Evolutionary conservation across 2,888 invertebrate species (phyloP), one percentile per base, ranked within the genome.

Genomic region (Blastobasis adustella): DNA sequence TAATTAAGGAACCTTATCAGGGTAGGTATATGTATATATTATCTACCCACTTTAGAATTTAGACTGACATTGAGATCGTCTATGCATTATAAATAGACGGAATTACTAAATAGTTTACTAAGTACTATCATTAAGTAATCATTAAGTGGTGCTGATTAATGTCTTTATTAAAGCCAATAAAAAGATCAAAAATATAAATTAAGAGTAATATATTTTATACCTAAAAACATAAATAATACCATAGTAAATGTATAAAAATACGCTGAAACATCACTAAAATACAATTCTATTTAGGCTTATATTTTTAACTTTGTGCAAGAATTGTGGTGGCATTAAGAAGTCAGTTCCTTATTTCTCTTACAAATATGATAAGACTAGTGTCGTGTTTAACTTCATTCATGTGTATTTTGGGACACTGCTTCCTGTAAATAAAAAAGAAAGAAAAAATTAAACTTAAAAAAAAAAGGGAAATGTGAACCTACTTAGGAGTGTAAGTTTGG

Each of bases 391-490:
- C 23, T 23, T 23, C 23, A 85, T 84, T 87, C 87, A 88, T 75
- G 87, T 87, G 79, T 88, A 88, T 84, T 88, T 87, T 80, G 88
- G 88, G 80, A 86, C 79, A 85, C 87, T 82, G 85, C 77, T 79
- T 74, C 87, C 88, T 88, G 88, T 57, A 87, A 88, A 83, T 74
- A 82, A 83, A 71, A 77, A 73, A 65, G 64, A 59, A 54, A 59
- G 55, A 55, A 45, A 59, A 57, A 23, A 23, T 57, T 47, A 53
- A 23, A 23, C 23, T 23, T 23, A 23, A 23, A 23, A 23, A 23
- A 23, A 2, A 23, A 23, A 23, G 23, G 23, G 23, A 23, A 23
- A 23, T 2, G 23, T 23, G 23, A 2, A 45, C 10, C 9, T 10
- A 45, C 10, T 45, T 45, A 45, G 45, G 36, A 45, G 36, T 5